Percentiles rank a stretch among this genome's conserved stretches.
Evolutionary conservation across 1,140 invertebrate genomes (phyloP).

Genomic region (Drosophila suzukii): DNA sequence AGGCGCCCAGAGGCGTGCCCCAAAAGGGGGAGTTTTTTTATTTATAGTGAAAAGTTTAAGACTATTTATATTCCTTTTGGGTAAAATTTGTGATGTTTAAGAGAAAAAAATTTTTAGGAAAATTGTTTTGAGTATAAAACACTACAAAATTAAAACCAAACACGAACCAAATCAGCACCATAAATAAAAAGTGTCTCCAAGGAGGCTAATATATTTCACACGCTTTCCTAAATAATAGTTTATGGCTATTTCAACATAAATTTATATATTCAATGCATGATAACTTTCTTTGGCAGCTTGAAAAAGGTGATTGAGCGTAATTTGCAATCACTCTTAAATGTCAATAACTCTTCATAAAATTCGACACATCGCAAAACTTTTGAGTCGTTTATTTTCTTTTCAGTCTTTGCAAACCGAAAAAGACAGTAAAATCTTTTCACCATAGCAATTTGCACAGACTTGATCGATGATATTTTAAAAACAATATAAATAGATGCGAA

Average conservation of each 20-base stretch:
- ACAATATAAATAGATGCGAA: constrained; percentile 22
- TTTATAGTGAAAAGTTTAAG: not conserved
- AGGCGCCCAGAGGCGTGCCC: constrained; percentile 29
- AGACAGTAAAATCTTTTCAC: not conserved
- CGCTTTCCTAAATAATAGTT: not conserved
- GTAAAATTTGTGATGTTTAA: not conserved
- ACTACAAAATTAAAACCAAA: not conserved
- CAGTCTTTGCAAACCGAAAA: constrained; percentile 1
- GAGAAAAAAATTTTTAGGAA: too few species aligned
- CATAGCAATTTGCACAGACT: constrained; percentile 13
- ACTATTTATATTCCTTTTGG: not conserved
- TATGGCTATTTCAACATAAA: not conserved
- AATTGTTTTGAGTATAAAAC: not conserved
- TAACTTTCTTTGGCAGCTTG: not conserved
- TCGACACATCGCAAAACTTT: not conserved
- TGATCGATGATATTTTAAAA: constrained; percentile 12
- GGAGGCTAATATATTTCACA: too few species aligned
- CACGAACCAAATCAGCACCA: not conserved
- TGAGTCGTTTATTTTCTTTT: not conserved
- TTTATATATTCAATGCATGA: not conserved
- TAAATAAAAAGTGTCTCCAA: too few species aligned
- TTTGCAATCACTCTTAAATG: not conserved
- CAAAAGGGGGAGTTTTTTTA: not conserved
- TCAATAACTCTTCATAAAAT: not conserved
- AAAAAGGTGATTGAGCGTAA: not conserved